These are phyloP conservation scores for Orgyia antiqua DNA, from an alignment of 2,888 invertebrate species.

Conservation along the genomic window DNA sequence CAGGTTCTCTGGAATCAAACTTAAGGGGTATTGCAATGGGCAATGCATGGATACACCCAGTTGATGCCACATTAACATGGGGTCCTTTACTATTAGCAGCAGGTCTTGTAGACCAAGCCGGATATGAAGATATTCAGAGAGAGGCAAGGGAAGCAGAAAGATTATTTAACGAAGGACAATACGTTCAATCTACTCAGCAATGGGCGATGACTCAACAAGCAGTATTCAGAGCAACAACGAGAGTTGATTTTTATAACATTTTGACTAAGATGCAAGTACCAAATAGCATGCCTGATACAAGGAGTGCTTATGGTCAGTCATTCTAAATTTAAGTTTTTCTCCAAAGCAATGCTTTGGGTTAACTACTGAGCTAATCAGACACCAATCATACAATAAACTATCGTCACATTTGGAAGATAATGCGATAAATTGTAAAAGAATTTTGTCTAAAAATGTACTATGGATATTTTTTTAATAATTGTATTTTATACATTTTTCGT, in stretches of 20 bases:
- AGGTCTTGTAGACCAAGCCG: constrained; percentile 84
- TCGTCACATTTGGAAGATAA: no score
- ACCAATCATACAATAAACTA: no score
- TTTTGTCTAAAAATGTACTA: no score
- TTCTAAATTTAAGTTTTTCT: no score
- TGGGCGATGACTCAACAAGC: constrained; percentile 82
- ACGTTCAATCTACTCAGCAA: constrained; percentile 77
- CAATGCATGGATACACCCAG: constrained; percentile 93
- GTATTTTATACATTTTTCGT: no score
- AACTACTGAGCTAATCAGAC: no score
- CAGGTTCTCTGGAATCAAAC: constrained; percentile 80
- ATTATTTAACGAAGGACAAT: constrained; percentile 77
- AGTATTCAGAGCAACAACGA: constrained; percentile 78
- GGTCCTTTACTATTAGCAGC: constrained; percentile 86
- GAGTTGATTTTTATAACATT: constrained; percentile 91
- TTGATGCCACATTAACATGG: constrained; percentile 91
- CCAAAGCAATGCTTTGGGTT: no score
- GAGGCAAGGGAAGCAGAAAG: constrained; percentile 76
- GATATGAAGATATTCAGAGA: constrained; percentile 77
- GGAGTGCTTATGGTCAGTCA: constrained; percentile 34
- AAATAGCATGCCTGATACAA: constrained; percentile 29
- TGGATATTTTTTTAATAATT: no score
- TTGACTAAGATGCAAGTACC: constrained; percentile 65
- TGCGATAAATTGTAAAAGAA: no score
- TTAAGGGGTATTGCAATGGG: constrained; percentile 89